A percentile compares a stretch with the other conserved stretches of the same genome.
Conservation (phyloP, 2,113 vertebrate genomes). For the Nannospalax galili region DNA sequence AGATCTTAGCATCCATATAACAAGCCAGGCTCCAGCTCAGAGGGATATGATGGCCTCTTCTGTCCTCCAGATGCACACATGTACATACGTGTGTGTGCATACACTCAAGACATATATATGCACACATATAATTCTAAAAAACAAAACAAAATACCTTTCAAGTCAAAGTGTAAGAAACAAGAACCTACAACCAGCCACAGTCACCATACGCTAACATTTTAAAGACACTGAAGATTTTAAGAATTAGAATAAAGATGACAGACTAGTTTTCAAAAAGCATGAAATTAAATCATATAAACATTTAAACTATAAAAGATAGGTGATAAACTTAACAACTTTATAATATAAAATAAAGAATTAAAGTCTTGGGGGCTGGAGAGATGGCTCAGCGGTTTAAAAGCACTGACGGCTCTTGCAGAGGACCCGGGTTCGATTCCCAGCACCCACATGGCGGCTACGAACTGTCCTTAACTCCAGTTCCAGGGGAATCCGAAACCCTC, state of each 20-base stretch:
- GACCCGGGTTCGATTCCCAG: too few species aligned
- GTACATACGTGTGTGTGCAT: background rate
- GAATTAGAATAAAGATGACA: background rate
- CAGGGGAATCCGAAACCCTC: too few species aligned
- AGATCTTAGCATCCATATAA: background rate
- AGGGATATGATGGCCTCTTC: background rate
- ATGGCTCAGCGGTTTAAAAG: too few species aligned
- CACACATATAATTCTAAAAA: background rate
- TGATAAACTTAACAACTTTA: slow-evolving; percentile 2
- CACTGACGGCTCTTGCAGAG: too few species aligned
- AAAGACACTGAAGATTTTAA: background rate
- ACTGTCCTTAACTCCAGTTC: too few species aligned
- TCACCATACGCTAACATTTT: background rate
- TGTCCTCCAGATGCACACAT: background rate
- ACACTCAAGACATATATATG: background rate
- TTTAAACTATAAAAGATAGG: slow-evolving; percentile 2
- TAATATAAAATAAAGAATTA: background rate
- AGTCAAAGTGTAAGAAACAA: background rate
- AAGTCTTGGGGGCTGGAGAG: too few species aligned
- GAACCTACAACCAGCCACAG: background rate
- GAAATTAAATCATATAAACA: background rate
- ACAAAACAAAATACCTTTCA: background rate
- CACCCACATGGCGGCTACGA: too few species aligned
- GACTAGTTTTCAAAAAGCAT: slow-evolving; percentile 11
- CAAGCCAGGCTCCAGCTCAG: background rate